Evolutionary conservation across 2,888 invertebrate genomes (phyloP).

Genomic region (Cantharis flavilabris): DNA sequence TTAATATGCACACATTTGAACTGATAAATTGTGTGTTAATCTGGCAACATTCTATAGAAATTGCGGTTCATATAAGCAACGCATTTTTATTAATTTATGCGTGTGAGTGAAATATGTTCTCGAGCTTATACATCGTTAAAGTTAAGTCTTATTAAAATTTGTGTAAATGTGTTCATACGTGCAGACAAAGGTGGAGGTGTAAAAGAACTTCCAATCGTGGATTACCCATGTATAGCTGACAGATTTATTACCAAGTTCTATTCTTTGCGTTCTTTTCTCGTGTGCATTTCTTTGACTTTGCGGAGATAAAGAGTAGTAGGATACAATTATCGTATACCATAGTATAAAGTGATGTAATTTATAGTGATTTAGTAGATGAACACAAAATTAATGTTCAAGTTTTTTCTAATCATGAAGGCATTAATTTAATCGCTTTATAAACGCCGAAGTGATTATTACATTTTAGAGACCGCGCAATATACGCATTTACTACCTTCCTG

Average conservation of each 20-base stretch:
- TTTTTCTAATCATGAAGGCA: neutral
- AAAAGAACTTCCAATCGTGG: constrained; percentile 26
- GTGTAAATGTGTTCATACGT: constrained; percentile 16
- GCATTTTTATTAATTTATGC: neutral
- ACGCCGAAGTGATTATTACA: neutral
- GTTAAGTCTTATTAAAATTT: constrained; percentile 26
- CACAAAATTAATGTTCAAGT: neutral
- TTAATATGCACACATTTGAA: neutral
- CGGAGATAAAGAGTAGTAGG: constrained; percentile 32
- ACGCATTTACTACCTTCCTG: constrained; percentile 13
- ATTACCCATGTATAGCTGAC: constrained; percentile 33
- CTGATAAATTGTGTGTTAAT: constrained; percentile 1
- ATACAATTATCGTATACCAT: constrained; percentile 13
- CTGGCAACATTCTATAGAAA: neutral
- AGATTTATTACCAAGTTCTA: constrained; percentile 35
- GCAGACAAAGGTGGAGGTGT: constrained; percentile 25
- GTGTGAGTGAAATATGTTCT: constrained; percentile 21
- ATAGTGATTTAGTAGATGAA: neutral
- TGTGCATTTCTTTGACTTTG: constrained; percentile 35
- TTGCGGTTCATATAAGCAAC: neutral
- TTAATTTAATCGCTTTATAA: neutral
- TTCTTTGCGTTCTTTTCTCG: constrained; percentile 27
- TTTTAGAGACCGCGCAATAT: neutral
- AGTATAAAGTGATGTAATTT: neutral
- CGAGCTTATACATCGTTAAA: constrained; percentile 2